A percentile compares a stretch with the other conserved stretches of the same genome.
Evolutionary conservation across 2,113 vertebrate species (phyloP).

Genomic region (Nipponia nippon): DNA sequence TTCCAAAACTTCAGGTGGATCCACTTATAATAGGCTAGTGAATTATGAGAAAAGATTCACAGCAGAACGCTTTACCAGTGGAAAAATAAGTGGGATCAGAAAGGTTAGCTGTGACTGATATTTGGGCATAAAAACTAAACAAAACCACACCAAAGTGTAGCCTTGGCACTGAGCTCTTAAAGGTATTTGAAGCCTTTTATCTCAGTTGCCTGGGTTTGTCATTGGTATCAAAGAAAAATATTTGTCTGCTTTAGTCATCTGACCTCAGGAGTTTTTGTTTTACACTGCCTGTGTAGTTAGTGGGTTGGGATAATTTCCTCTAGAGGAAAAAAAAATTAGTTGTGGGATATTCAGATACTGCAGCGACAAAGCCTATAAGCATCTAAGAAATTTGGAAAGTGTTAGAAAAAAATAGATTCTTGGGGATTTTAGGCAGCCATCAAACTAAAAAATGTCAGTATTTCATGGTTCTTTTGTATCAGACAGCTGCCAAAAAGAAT

Average conservation of each 20-base stretch:
- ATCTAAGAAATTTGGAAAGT: background rate
- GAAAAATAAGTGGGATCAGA: background rate
- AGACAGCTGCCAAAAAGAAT: background rate
- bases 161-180: background rate
- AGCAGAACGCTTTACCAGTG: background rate
- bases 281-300: background rate
- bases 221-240: slow-evolving; percentile 22
- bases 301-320: background rate
- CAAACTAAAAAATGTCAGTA: background rate
- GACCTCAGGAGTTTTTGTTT: slow-evolving; percentile 5
- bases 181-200: slow-evolving; percentile 15
- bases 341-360: background rate
- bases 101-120: background rate
- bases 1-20: background rate
- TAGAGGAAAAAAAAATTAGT: background rate
- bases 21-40: background rate
- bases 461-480: background rate
- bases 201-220: background rate
- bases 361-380: background rate
- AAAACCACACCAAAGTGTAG: background rate
- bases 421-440: background rate
- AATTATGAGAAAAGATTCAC: background rate
- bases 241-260: slow-evolving; percentile 39
- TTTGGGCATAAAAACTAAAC: background rate
- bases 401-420: background rate